Evolutionary conservation across 2,797 vertebrate genomes (phyloP), one percentile per base, ranked within the genome.

Genomic region (Fistularia tabacaria): DNA sequence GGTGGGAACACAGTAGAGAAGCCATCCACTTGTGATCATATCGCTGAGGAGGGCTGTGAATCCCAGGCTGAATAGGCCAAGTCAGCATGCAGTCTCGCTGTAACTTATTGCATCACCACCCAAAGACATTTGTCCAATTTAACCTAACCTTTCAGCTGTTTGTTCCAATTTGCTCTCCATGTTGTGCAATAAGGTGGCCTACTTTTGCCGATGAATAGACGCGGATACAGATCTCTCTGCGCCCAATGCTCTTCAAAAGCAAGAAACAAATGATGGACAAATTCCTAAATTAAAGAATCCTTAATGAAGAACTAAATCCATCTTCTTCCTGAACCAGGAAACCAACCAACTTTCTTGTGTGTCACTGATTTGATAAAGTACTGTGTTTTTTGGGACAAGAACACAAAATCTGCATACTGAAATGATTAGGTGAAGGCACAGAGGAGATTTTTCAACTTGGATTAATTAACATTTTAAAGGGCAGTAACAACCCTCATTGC

Each of bases 401-500:
- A 36, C 54, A 55, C 51, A 14, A 59, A 52, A 50, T 37, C 46
- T 41, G 15, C 52, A 50, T 1, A 45, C 4, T 64, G 43, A 79
- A 64, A 54, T 44, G 6, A 49, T 66, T 54, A 60, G 14, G 39
- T 9, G 6, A 6, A 44, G 51, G 54, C 6, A 41, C 6, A 4
- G 41, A 11, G 10, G 42, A 10, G 15, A 36, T 13, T 44, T 50
- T 36, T 65, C 36, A 68, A 57, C 1, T 5, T 1, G 10, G 59
- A 62, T 56, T 55, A 0, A 56, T 63, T 63, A 46, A 42, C 11
- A n/a, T 57, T 69, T 70, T 50, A n/a, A 65, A 69, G 50, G 14
- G 14, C 40, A 15, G 38, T 48, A 60, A 60, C 54, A 46, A 47
- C 60, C 36, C 7, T 61, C 54, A 71, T 11, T 62, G 47, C 57